Percentiles rank a stretch among this genome's conserved stretches.
Evolutionary conservation across 1,140 invertebrate species (phyloP).

Genomic region (Magallana gigas): DNA sequence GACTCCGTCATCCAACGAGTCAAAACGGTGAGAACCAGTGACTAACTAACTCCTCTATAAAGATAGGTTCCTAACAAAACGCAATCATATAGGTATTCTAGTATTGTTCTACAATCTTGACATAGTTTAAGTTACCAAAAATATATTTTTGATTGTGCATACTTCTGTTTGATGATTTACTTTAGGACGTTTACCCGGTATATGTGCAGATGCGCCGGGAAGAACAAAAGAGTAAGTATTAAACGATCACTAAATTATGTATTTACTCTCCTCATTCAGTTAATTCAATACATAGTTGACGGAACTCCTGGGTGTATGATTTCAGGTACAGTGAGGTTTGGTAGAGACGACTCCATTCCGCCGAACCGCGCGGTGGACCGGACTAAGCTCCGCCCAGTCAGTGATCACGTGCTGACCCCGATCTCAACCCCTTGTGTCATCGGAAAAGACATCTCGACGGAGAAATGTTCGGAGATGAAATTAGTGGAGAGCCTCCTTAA

Average conservation of each 20-base stretch:
- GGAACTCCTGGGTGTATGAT: neutral
- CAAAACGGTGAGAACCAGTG: slow-evolving; percentile 30
- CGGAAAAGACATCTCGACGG: neutral
- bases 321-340: slow-evolving; percentile 26
- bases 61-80: no score
- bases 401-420: slow-evolving; percentile 56
- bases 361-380: neutral
- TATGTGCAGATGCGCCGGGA: neutral
- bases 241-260: neutral
- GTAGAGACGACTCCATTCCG: slow-evolving; percentile 42
- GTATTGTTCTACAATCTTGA: no score
- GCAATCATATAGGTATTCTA: no score
- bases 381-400: slow-evolving; percentile 30
- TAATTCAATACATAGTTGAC: neutral
- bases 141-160: no score
- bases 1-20: slow-evolving; percentile 43
- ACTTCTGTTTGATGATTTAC: no score
- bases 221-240: neutral
- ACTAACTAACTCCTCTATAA: no score
- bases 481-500: slow-evolving; percentile 51
- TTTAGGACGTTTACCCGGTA: neutral
- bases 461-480: slow-evolving; percentile 32
- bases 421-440: slow-evolving; percentile 28
- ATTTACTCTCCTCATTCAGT: neutral
- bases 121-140: no score